Evolutionary conservation across 2,888 invertebrate genomes (phyloP).

Genomic region (Epirrhoe alternata): DNA sequence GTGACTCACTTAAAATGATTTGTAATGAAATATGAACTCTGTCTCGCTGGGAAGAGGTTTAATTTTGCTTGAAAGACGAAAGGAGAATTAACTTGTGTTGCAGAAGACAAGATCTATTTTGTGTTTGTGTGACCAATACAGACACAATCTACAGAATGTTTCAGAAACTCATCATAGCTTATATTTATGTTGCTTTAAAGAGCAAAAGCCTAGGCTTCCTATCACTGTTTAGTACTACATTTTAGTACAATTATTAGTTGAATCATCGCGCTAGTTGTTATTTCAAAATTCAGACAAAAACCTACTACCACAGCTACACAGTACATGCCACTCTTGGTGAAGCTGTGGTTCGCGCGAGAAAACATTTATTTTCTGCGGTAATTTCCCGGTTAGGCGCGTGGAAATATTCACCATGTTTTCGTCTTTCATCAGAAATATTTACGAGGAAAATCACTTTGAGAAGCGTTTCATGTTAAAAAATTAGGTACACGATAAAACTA

Average conservation of each 20-base stretch:
- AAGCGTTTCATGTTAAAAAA: background rate
- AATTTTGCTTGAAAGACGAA: background rate
- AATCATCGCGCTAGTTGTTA: too few species aligned
- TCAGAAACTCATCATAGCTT: too few species aligned
- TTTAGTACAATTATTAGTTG: too few species aligned
- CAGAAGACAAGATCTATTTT: background rate
- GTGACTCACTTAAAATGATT: background rate
- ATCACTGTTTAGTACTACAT: too few species aligned
- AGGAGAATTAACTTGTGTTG: background rate
- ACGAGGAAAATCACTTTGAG: background rate
- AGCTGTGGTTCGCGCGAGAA: background rate
- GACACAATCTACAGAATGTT: too few species aligned
- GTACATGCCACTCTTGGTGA: background rate
- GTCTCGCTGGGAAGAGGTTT: background rate
- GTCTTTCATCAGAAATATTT: too few species aligned
- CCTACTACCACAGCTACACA: too few species aligned
- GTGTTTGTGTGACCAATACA: too few species aligned
- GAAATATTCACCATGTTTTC: background rate
- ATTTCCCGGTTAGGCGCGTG: background rate
- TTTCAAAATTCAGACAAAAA: too few species aligned
- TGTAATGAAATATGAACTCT: conserved; percentile 14
- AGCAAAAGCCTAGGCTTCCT: too few species aligned
- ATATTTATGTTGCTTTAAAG: too few species aligned
- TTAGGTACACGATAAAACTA: too few species aligned
- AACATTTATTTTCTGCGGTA: background rate